Percentiles rank a stretch among this genome's conserved stretches.
phyloP scores from a whole-genome alignment of 2,797 vertebrate species.

The Euphonia xanthogaster region DNA sequence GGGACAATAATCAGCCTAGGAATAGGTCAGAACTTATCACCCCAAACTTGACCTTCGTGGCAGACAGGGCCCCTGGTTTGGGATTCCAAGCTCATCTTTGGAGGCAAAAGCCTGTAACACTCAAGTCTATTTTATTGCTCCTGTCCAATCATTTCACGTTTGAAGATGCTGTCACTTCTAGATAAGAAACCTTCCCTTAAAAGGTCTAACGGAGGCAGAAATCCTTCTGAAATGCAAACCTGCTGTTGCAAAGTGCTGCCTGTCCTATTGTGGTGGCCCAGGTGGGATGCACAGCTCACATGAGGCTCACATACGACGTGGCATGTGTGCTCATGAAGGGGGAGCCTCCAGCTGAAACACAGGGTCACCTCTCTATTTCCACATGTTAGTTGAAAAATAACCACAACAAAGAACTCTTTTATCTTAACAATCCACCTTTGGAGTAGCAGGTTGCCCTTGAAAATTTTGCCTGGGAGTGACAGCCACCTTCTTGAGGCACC shows the following conservation, averaged over 20 bases:
- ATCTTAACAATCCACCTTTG: not conserved
- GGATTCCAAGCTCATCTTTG: not conserved
- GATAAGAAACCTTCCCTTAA: not conserved
- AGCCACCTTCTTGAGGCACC: not conserved
- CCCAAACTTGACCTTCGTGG: not conserved
- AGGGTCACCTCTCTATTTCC: not conserved
- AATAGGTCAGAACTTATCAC: not conserved
- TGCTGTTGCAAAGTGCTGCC: not conserved
- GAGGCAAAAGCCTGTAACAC: not conserved
- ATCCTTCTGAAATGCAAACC: not conserved
- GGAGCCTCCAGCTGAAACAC: not conserved
- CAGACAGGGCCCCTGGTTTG: not conserved
- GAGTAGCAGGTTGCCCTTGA: not conserved
- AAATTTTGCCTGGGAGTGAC: not conserved
- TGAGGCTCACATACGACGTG: fast-evolving
- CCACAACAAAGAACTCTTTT: not conserved
- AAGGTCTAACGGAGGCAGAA: not conserved
- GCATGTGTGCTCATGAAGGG: not conserved
- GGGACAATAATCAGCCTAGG: not conserved
- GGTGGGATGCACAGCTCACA: not conserved
- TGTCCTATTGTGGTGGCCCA: not conserved
- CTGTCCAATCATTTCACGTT: not conserved
- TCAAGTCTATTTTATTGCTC: not conserved
- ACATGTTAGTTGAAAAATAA: fast-evolving
- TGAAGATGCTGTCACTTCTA: not conserved